A percentile compares a stretch with the other conserved stretches of the same genome.
Conservation (phyloP, 2,888 invertebrate species). For the Trissonchulus latispiculum region DNA sequence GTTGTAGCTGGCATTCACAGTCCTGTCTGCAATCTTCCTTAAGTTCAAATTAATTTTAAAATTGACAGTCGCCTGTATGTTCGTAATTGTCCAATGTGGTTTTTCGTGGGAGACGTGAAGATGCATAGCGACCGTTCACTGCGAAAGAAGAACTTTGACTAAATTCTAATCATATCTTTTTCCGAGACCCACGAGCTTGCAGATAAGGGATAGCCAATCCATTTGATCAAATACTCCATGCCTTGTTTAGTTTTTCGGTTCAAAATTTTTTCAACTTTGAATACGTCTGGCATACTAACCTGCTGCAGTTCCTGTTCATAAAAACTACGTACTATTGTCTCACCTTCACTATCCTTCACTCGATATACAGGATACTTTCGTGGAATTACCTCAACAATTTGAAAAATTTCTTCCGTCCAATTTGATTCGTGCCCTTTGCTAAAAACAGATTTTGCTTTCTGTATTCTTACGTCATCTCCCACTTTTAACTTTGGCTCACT, state of each 20-base stretch:
- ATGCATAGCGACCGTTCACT: not conserved
- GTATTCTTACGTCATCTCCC: slow-evolving; percentile 1
- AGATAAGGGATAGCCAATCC: not conserved
- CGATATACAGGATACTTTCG: not conserved
- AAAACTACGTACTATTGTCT: not conserved
- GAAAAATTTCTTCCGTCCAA: not conserved
- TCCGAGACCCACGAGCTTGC: not conserved
- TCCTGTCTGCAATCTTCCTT: not conserved
- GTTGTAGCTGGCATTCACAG: not conserved
- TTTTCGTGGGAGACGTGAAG: too few species aligned
- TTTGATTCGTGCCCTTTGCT: not conserved
- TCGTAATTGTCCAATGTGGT: not conserved
- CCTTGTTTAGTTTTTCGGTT: not conserved
- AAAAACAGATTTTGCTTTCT: not conserved
- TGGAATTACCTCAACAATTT: not conserved
- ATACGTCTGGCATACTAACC: not conserved
- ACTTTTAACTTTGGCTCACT: not conserved
- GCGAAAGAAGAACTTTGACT: not conserved
- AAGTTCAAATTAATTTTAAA: not conserved
- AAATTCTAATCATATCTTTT: not conserved
- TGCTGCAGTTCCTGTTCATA: slow-evolving; percentile 4
- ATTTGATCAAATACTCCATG: not conserved
- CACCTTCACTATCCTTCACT: not conserved
- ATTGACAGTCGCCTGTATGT: not conserved
- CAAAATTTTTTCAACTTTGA: slow-evolving; percentile 7